Percentiles rank a stretch among this genome's conserved stretches.
phyloP scores from a whole-genome alignment of 2,113 vertebrate species.

The Ifrita kowaldi region DNA sequence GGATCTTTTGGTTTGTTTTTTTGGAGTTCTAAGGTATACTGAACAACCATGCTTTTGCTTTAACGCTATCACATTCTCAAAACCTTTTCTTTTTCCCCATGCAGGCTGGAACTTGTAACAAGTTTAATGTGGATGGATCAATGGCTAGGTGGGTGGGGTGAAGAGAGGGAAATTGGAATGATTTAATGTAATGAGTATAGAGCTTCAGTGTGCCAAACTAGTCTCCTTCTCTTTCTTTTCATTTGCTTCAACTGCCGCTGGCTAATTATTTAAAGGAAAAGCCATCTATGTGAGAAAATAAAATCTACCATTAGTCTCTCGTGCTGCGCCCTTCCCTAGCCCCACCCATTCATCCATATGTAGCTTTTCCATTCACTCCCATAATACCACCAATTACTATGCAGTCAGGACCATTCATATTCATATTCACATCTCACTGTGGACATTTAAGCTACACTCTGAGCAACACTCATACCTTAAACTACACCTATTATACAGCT shows the following conservation, averaged over 20 bases:
- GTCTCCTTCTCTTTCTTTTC: conserved; percentile 6
- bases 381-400: conserved; percentile 79
- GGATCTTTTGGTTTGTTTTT: neutral
- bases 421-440: conserved; percentile 77
- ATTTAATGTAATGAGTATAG: neutral
- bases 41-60: neutral
- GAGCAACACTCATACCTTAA: conserved; percentile 75
- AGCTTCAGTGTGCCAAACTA: conserved; percentile 14
- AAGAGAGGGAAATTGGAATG: conserved; percentile 15
- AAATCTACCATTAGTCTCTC: conserved; percentile 65
- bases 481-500: conserved; percentile 80
- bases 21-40: conserved; percentile 4
- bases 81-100: neutral
- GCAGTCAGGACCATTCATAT: conserved; percentile 76
- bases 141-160: neutral
- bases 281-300: conserved; percentile 58
- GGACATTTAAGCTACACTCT: conserved; percentile 76
- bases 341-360: conserved; percentile 77
- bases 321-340: conserved; percentile 59
- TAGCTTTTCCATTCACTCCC: conserved; percentile 74
- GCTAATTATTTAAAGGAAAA: conserved; percentile 67
- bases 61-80: neutral
- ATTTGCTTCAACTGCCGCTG: conserved; percentile 10
- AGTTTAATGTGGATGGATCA: conserved; percentile 18
- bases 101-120: neutral